Evolutionary conservation across 2,113 vertebrate genomes (phyloP).

Genomic region (Triplophysa tibetana): DNA sequence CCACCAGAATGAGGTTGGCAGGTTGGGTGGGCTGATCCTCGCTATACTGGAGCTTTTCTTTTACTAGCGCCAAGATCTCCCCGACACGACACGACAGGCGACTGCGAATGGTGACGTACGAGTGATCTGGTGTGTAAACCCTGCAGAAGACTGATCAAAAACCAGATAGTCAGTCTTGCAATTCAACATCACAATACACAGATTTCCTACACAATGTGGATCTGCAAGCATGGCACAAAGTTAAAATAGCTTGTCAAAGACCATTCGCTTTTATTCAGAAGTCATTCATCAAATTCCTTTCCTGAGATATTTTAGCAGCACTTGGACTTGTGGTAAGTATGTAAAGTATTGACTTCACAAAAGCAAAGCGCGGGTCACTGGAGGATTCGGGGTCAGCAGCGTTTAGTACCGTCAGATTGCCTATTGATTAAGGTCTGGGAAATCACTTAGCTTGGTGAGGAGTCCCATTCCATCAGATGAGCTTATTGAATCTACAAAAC

Average conservation of each 20-base stretch:
- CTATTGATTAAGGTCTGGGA: constrained; percentile 51
- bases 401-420: constrained; percentile 44
- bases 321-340: background rate
- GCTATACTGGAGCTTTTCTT: constrained; percentile 93
- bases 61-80: constrained; percentile 90
- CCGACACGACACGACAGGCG: constrained; percentile 93
- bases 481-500: constrained; percentile 20
- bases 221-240: background rate
- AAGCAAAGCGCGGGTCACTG: constrained; percentile 19
- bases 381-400: constrained; percentile 36
- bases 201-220: background rate
- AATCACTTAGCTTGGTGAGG: constrained; percentile 39
- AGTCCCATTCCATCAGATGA: constrained; percentile 16
- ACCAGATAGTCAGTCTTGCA: background rate
- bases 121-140: constrained; percentile 95
- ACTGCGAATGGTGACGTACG: constrained; percentile 95
- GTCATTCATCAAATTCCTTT: background rate
- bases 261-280: background rate
- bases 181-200: background rate
- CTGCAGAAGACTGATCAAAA: constrained; percentile 87
- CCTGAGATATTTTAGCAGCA: background rate
- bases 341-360: constrained; percentile 33
- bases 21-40: constrained; percentile 85
- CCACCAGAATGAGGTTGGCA: constrained; percentile 86
- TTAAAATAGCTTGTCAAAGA: background rate